Conservation (phyloP, 2,888 invertebrate species). For the Cataglyphis livida region DNA sequence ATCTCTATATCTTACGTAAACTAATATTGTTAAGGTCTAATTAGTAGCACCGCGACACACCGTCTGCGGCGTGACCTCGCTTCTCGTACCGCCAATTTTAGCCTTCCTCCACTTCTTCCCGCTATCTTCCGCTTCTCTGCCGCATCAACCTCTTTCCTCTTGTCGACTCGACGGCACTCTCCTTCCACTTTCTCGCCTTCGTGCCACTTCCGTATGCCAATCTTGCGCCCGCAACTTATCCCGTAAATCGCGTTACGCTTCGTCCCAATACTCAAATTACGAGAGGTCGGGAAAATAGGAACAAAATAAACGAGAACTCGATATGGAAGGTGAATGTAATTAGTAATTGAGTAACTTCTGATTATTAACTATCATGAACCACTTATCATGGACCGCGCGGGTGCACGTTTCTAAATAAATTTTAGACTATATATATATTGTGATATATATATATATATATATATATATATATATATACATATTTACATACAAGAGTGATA, state of each 20-base stretch:
- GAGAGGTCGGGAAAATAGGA: neutral
- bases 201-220: slow-evolving; percentile 51
- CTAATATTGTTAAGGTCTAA: slow-evolving; percentile 82
- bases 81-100: slow-evolving; percentile 29
- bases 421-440: slow-evolving; percentile 38
- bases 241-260: slow-evolving; percentile 60
- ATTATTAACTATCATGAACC: slow-evolving; percentile 68
- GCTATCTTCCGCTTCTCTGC: slow-evolving; percentile 12
- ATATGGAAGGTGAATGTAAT: slow-evolving; percentile 20
- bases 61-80: slow-evolving; percentile 33
- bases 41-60: slow-evolving; percentile 75
- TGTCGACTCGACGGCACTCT: neutral
- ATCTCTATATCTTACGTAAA: slow-evolving; percentile 76
- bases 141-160: slow-evolving; percentile 19
- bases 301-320: slow-evolving; percentile 27
- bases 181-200: slow-evolving; percentile 30
- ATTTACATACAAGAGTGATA: neutral
- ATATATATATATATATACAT: neutral
- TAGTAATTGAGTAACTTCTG: slow-evolving; percentile 42
- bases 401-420: slow-evolving; percentile 61
- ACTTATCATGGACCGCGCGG: slow-evolving; percentile 56
- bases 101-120: neutral
- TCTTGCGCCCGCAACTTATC: slow-evolving; percentile 49
- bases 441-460: too few species aligned
- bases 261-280: slow-evolving; percentile 54